phyloP scores from a whole-genome alignment of 2,888 invertebrate genomes.

The Drosophila lutescens region DNA sequence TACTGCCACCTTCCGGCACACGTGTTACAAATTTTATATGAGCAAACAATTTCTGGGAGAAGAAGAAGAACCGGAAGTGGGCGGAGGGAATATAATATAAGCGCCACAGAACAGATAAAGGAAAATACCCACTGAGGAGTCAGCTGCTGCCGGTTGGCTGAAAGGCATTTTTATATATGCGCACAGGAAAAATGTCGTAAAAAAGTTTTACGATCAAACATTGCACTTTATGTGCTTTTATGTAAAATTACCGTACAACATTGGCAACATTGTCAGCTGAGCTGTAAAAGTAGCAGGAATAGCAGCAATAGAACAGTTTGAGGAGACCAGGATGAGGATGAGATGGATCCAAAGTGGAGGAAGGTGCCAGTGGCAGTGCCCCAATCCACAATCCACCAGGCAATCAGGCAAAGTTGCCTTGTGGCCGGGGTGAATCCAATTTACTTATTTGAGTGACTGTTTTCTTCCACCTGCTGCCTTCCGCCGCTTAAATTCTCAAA shows the following conservation, averaged over 20 bases:
- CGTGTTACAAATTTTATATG: conserved; percentile 81
- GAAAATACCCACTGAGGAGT: conserved; percentile 66
- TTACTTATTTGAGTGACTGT: conserved; percentile 65
- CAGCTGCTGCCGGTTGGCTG: conserved; percentile 28
- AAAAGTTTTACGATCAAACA: conserved; percentile 81
- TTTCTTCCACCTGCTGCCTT: not conserved
- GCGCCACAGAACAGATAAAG: conserved; percentile 74
- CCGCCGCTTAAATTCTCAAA: not conserved
- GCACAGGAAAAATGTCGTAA: conserved; percentile 80
- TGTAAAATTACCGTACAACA: conserved; percentile 79
- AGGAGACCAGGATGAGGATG: conserved; percentile 1
- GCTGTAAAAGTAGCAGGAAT: conserved; percentile 72
- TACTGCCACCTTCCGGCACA: conserved; percentile 56
- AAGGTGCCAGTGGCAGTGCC: no score
- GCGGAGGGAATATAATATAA: conserved; percentile 58
- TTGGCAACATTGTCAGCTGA: conserved; percentile 79
- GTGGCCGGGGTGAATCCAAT: conserved; percentile 66
- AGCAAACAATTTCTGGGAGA: conserved; percentile 61
- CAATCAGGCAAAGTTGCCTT: conserved; percentile 75
- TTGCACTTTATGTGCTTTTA: conserved; percentile 81
- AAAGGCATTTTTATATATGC: conserved; percentile 71
- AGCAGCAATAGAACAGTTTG: conserved; percentile 46
- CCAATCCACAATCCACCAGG: conserved; percentile 53
- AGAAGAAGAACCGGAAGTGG: conserved; percentile 12
- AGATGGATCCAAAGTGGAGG: no score